phyloP scores from a whole-genome alignment of 2,888 invertebrate genomes.

The Sesamia inferens region DNA sequence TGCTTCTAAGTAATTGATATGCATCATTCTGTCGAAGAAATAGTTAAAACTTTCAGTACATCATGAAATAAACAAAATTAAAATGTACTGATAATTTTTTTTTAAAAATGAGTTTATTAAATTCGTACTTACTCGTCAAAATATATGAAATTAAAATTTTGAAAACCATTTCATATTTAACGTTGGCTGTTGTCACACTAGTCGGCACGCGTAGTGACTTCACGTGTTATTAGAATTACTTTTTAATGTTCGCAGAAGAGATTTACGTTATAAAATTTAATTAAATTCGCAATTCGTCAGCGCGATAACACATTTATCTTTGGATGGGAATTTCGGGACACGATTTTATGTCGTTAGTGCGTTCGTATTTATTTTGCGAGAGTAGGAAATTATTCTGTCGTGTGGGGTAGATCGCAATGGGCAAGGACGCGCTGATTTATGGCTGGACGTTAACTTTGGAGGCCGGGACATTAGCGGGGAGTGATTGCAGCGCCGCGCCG shows the following conservation, averaged over 20 bases:
- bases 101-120: background rate
- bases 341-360: constrained; percentile 67
- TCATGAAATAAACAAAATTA: background rate
- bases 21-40: background rate
- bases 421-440: constrained; percentile 78
- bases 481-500: constrained; percentile 64
- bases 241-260: constrained; percentile 72
- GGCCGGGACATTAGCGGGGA: constrained; percentile 75
- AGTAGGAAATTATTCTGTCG: constrained; percentile 73
- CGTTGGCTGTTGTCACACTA: constrained; percentile 49
- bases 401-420: constrained; percentile 69
- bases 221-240: constrained; percentile 71
- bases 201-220: constrained; percentile 57
- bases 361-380: constrained; percentile 70
- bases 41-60: background rate
- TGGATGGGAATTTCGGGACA: constrained; percentile 61
- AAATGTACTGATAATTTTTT: constrained; percentile 4
- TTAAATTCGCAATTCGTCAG: constrained; percentile 72
- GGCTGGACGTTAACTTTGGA: constrained; percentile 74
- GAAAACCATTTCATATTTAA: constrained; percentile 40
- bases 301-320: constrained; percentile 66
- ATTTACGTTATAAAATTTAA: constrained; percentile 77
- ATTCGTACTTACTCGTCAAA: constrained; percentile 50
- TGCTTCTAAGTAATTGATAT: constrained; percentile 8
- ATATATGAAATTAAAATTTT: constrained; percentile 48